Evolutionary conservation across 92 coral and sea anemone species (phyloP).

Genomic region (Phenganax stokvisi): DNA sequence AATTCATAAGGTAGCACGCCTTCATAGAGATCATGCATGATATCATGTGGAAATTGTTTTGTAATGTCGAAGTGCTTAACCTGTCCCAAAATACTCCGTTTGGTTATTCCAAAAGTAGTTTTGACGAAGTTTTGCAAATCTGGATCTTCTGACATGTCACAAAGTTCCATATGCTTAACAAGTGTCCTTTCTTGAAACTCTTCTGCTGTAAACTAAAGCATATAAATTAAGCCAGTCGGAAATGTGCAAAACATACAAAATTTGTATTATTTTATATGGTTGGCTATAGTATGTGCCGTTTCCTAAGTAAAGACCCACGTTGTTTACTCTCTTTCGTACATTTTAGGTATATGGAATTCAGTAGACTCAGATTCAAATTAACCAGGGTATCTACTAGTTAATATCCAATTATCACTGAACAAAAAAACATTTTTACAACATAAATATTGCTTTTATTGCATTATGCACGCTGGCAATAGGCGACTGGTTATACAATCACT

Average conservation of each 20-base stretch:
- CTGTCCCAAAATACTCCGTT: conserved; percentile 23
- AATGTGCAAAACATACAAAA: not conserved
- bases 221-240: not conserved
- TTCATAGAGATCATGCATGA: conserved; percentile 41
- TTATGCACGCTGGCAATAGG: no score
- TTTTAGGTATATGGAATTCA: no score
- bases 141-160: conserved; percentile 41
- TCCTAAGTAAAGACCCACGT: no score
- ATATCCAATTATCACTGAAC: no score
- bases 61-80: conserved; percentile 34
- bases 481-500: no score
- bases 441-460: no score
- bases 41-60: conserved; percentile 26
- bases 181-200: conserved; percentile 25
- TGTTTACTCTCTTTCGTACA: no score
- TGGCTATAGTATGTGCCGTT: not conserved
- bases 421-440: no score
- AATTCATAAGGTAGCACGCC: conserved; percentile 28
- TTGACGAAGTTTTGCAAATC: conserved; percentile 14
- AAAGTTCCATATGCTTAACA: conserved; percentile 33
- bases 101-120: conserved; percentile 39
- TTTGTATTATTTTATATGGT: not conserved
- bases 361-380: no score
- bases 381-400: no score
- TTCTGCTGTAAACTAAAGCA: conserved; percentile 32